A percentile compares a stretch with the other conserved stretches of the same genome.
Conservation (phyloP, 1,140 invertebrate genomes). For the Acromyrmex echinatior region DNA sequence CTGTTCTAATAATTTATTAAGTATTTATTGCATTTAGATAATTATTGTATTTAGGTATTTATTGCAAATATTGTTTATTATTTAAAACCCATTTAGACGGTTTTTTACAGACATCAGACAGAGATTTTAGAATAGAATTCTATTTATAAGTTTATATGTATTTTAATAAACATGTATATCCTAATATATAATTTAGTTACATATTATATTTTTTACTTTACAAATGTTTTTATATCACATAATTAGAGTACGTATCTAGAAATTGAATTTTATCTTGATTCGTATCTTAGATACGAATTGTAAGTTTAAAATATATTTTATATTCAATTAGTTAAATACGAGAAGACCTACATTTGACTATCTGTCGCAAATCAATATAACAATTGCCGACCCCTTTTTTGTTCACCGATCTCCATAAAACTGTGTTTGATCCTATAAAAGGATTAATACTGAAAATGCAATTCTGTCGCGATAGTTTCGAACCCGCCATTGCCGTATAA, state of each 20-base stretch:
- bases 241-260: not conserved
- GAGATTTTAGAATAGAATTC: not conserved
- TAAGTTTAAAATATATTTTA: not conserved
- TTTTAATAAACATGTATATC: not conserved
- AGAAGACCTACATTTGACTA: not conserved
- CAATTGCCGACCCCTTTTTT: not conserved
- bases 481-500: conserved; percentile 55
- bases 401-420: conserved; percentile 12
- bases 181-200: not conserved
- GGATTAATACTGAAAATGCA: conserved; percentile 68
- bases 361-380: not conserved
- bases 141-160: not conserved
- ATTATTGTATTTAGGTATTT: not conserved
- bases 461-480: conserved; percentile 66
- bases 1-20: not conserved
- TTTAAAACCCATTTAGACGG: not conserved
- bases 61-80: not conserved
- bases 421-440: conserved; percentile 24
- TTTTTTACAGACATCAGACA: not conserved
- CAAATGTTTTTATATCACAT: not conserved
- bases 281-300: not conserved
- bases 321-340: not conserved
- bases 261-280: not conserved
- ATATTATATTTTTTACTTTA: not conserved
- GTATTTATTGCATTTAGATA: not conserved